phyloP scores from a whole-genome alignment of 2,888 invertebrate species.

The Caenorhabditis doughertyi region DNA sequence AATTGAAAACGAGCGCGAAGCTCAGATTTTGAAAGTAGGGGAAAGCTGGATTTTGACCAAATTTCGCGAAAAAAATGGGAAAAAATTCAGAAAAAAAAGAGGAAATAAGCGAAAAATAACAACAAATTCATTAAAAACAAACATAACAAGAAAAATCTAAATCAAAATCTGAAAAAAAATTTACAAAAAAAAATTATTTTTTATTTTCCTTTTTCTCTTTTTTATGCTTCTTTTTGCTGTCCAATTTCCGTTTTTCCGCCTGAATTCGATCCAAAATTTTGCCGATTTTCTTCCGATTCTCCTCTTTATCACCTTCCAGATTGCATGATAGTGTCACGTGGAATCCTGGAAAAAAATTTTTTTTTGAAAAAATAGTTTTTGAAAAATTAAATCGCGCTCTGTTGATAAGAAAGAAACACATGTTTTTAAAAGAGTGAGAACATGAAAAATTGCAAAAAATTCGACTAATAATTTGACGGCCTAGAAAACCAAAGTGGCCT shows the following conservation, averaged over 20 bases:
- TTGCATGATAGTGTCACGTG: conserved; percentile 67
- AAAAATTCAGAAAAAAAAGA: not conserved
- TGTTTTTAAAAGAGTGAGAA: no score
- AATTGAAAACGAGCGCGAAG: not conserved
- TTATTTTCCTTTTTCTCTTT: conserved; percentile 22
- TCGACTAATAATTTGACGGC: not conserved
- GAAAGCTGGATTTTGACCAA: no score
- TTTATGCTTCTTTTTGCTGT: conserved; percentile 30
- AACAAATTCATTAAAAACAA: not conserved
- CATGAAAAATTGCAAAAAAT: no score
- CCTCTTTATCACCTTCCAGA: conserved; percentile 58
- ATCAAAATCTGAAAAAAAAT: not conserved
- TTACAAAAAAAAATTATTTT: not conserved
- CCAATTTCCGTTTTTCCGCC: conserved; percentile 46
- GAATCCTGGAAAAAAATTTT: conserved; percentile 67
- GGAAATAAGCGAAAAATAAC: not conserved
- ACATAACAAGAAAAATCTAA: not conserved
- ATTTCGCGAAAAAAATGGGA: not conserved
- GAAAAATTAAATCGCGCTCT: no score
- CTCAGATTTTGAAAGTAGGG: not conserved
- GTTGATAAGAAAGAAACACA: no score
- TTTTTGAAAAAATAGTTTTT: no score
- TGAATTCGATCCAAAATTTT: conserved; percentile 63
- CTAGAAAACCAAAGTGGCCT: not conserved
- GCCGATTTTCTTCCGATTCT: conserved; percentile 60